Percentiles rank a stretch among this genome's conserved stretches.
Conservation (phyloP, 2,888 invertebrate genomes). For the Hydroisotoma schaefferi region DNA sequence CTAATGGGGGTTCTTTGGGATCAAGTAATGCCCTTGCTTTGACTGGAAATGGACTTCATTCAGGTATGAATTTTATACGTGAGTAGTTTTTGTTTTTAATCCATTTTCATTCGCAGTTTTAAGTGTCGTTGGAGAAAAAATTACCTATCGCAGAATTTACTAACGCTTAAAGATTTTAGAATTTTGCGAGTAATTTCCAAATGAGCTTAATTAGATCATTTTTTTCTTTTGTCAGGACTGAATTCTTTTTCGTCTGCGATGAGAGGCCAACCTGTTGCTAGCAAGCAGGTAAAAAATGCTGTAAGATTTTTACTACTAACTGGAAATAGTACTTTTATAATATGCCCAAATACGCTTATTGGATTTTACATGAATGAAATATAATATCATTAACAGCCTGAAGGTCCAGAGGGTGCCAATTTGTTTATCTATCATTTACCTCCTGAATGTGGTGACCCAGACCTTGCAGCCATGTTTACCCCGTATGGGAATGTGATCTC, state of each 20-base stretch:
- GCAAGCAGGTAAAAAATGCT: slow-evolving; percentile 38
- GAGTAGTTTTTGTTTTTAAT: no score
- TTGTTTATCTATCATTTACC: slow-evolving; percentile 99
- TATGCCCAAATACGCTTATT: not conserved
- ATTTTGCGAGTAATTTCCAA: not conserved
- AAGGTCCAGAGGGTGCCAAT: slow-evolving; percentile 98
- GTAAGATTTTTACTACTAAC: no score
- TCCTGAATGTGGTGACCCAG: slow-evolving; percentile 96
- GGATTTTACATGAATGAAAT: not conserved
- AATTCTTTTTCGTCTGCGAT: slow-evolving; percentile 41
- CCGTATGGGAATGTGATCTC: slow-evolving; percentile 98
- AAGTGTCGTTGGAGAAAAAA: not conserved
- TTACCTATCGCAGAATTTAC: not conserved
- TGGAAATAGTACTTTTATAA: slow-evolving; percentile 6
- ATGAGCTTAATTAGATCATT: slow-evolving; percentile 2
- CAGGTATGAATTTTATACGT: slow-evolving; percentile 33
- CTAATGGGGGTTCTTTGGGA: slow-evolving; percentile 46
- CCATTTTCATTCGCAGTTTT: not conserved
- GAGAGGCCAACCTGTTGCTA: slow-evolving; percentile 23
- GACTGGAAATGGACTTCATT: slow-evolving; percentile 44
- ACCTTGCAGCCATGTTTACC: slow-evolving; percentile 93
- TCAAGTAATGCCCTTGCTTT: slow-evolving; percentile 45
- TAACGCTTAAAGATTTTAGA: slow-evolving; percentile 2
- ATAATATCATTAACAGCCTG: slow-evolving; percentile 73
- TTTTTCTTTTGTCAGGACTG: slow-evolving; percentile 37